phyloP scores from a whole-genome alignment of 1,140 invertebrate genomes.

The Polypedilum pembai region DNA sequence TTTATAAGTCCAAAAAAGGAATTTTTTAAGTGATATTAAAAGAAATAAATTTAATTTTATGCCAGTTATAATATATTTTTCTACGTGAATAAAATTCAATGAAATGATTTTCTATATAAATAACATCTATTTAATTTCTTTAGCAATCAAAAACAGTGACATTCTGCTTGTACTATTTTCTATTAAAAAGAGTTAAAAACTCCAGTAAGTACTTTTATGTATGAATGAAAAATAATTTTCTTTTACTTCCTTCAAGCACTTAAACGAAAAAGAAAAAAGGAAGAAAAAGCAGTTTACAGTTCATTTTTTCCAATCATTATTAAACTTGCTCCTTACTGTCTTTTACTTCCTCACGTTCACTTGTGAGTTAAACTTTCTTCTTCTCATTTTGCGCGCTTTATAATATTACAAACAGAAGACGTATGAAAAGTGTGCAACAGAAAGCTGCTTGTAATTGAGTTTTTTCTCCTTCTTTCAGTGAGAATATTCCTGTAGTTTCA shows the following conservation, averaged over 20 bases:
- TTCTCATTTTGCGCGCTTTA: neutral
- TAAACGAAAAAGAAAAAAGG: neutral
- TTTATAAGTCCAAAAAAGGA: too few relatives aligned
- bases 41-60: too few relatives aligned
- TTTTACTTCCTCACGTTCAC: neutral
- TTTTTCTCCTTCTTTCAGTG: neutral
- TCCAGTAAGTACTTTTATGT: too few relatives aligned
- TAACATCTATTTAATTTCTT: too few relatives aligned
- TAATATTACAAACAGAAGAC: neutral
- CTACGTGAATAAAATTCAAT: too few relatives aligned
- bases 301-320: slow-evolving; percentile 19
- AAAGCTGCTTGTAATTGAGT: slow-evolving; percentile 17
- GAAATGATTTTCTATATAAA: too few relatives aligned
- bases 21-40: too few relatives aligned
- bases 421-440: slow-evolving; percentile 11
- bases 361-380: neutral
- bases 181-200: too few relatives aligned
- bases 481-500: neutral
- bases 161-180: too few relatives aligned
- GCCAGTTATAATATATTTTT: too few relatives aligned
- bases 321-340: slow-evolving; percentile 10
- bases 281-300: neutral
- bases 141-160: too few relatives aligned
- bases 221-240: neutral
- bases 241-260: neutral